These are phyloP conservation scores for Pseudocheirus occidentalis DNA, from an alignment of 2,797 vertebrate genomes.

Conservation along the genomic window DNA sequence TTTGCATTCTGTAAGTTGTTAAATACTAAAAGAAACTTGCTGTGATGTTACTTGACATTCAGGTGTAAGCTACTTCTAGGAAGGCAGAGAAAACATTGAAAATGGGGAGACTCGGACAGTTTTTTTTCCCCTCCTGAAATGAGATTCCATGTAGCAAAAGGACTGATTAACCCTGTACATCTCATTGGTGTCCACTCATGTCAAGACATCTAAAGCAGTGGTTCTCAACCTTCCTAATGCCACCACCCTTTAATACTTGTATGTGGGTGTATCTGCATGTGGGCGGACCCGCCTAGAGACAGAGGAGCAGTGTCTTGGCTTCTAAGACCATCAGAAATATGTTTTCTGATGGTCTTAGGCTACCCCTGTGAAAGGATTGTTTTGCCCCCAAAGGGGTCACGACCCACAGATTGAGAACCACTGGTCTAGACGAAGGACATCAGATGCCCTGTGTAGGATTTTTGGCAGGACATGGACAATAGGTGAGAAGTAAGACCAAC, in stretches of 20 bases:
- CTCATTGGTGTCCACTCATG: not conserved
- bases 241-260: too few species aligned
- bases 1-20: not conserved
- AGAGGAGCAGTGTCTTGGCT: too few species aligned
- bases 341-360: too few species aligned
- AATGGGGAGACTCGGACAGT: not conserved
- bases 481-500: not conserved
- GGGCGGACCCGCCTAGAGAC: too few species aligned
- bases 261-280: too few species aligned
- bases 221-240: too few species aligned
- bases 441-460: not conserved
- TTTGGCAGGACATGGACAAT: not conserved
- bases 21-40: not conserved
- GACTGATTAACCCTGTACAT: not conserved
- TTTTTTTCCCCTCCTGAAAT: not conserved
- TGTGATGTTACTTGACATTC: not conserved
- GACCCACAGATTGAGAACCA: too few species aligned
- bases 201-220: not conserved
- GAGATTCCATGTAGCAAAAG: not conserved
- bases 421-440: too few species aligned
- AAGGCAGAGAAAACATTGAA: not conserved
- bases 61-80: not conserved
- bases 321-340: too few species aligned
- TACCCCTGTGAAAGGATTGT: too few species aligned
- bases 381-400: too few species aligned